Evolutionary conservation across 2,797 vertebrate species (phyloP), one percentile per base, ranked within the genome.

Genomic region (Lemur catta): DNA sequence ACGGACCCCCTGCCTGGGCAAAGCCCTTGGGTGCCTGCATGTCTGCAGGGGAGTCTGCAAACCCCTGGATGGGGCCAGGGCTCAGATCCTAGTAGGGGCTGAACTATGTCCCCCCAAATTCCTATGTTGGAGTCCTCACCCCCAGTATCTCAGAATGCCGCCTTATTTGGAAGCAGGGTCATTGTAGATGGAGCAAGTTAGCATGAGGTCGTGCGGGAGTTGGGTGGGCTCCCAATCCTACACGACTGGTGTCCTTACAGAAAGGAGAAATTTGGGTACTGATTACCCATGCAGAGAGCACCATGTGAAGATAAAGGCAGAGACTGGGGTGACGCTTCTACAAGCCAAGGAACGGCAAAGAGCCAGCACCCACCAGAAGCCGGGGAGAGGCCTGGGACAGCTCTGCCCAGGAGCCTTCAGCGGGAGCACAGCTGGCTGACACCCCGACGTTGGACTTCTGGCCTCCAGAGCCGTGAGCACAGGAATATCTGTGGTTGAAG

Each of bases 401-500:
- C 0, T 0, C 3, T 2, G 6, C 18, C 38, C 18, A 0, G 1
- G 24, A 38, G 38, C 13, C 59, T 38, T 12, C 18, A 0, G 26
- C 4, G 26, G 48, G 4, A 2, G 71, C n/a, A 0, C 3, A 0
- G 33, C 14, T 59, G 3, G 17, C 46, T 8, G 6, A 38, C 10
- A 33, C 4, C 59, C 2, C 0, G 11, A 0, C 5, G 33, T 89
- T 4, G 7, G 20, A 30, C 65, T 46, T 48, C 57, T 10, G 17
- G 33, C 76, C 50, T 89, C 43, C n/a, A 6, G 75, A 22, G 9
- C 22, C 7, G 4, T 30, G 2, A 52, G 67, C 52, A 35, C 2
- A 10, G 2, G 24, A 35, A 38, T 17, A 0, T 13, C 7, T 35
- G 26, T 17, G 26, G 79, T 69, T 18, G 41, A 12, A 35, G 69